Base-by-base conservation (phyloP, 2,113 vertebrate species). In the Strix uralensis region DNA sequence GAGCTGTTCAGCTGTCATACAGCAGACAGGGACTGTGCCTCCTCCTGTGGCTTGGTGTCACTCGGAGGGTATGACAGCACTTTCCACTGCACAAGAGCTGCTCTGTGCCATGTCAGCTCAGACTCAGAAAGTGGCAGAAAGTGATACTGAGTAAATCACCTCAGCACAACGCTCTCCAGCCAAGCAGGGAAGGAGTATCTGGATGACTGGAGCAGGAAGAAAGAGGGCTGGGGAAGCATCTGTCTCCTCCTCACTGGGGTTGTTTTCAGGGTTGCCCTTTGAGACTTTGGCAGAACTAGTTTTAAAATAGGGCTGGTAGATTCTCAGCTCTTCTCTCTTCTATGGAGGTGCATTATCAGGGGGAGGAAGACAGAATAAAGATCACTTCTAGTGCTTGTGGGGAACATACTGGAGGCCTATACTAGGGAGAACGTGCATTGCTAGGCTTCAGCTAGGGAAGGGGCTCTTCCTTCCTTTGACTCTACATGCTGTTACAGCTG, bases 1-100 rank as follows among this genome's bases (percentile, higher is more conserved):
- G 79, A 88, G 86, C 85, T 82, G 52, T 62, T 80, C 71, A 38
- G 85, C 93, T 90, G 93, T 75, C 87, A 81, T 4, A n/a, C 1
- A 79, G 77, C 36, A 65, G 81, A 82, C 26, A 88, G 44, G 7
- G 47, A 59, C 73, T 42, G 81, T 40, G 86, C 34, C 59, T 73
- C 71, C 66, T 59, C 72, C 67, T 3, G 34, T 9, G 40, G 51
- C 55, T 38, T 52, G 1, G 21, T 88, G 86, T 77, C 96, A 88
- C 88, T 81, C 0, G 0, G 42, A 88, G 65, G 55, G 58, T 54
- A 27, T n/a, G 81, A 80, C 92, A 82, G 81, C 40, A 65, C 85
- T 88, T 75, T 38, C 46, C 42, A 29, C 65, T 22, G 80, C 74
- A 54, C 70, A 46, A 40, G 71, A 80, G 57, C 85, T 90, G 78